A percentile compares a stretch with the other conserved stretches of the same genome.
Conservation (phyloP, 1,140 invertebrate species). For the Diachasmimorpha longicaudata region DNA sequence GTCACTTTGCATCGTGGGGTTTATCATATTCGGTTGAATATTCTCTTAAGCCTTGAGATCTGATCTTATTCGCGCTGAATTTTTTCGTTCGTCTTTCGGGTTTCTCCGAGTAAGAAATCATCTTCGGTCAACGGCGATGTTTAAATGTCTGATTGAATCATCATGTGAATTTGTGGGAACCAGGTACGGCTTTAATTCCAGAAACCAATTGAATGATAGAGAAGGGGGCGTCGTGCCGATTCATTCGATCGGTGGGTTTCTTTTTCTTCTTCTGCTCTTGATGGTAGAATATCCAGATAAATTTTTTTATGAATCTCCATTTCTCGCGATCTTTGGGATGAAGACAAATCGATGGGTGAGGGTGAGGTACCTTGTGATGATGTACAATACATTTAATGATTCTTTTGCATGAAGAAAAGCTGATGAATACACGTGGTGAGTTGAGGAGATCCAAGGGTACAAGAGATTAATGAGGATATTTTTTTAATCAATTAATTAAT, state of each 20-base stretch:
- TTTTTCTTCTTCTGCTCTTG: not conserved
- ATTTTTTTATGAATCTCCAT: not conserved
- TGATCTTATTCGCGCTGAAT: not conserved
- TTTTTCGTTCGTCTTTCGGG: not conserved
- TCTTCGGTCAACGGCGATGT: not conserved
- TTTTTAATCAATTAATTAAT: too few relatives aligned
- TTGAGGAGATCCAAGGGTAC: not conserved
- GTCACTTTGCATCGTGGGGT: not conserved
- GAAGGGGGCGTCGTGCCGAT: not conserved
- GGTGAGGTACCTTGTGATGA: not conserved
- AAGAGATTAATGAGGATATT: not conserved
- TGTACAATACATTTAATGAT: constrained; percentile 30
- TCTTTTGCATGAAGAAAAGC: constrained; percentile 59
- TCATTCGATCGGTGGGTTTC: not conserved
- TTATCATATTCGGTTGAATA: not conserved
- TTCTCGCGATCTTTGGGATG: not conserved
- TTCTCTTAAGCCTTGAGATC: not conserved
- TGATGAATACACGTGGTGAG: constrained; percentile 27
- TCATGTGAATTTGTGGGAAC: constrained; percentile 50
- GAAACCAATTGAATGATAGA: constrained; percentile 16
- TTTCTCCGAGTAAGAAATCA: not conserved
- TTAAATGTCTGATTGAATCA: not conserved
- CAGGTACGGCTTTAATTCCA: constrained; percentile 54
- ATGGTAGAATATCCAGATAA: not conserved
- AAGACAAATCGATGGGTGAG: not conserved